Evolutionary conservation across 2,888 invertebrate genomes (phyloP).

Genomic region (Mesorhabditis spiculigera): DNA sequence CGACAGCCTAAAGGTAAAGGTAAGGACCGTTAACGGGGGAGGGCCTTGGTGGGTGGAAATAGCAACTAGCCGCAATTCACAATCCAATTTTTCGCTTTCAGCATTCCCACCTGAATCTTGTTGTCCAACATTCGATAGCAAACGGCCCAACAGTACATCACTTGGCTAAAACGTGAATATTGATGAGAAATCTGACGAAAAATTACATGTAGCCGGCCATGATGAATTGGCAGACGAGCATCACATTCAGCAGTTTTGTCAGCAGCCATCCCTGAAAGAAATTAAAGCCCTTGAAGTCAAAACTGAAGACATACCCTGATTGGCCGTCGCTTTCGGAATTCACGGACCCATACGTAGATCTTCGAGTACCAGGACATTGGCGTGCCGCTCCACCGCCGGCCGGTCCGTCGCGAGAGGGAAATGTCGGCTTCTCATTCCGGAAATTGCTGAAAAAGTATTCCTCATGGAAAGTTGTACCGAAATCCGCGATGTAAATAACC

Average conservation of each 20-base stretch:
- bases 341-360: constrained; percentile 43
- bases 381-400: neutral
- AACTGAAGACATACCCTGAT: neutral
- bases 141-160: neutral
- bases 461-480: too few species aligned
- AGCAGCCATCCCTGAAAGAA: constrained; percentile 21
- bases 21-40: neutral
- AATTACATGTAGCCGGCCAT: neutral
- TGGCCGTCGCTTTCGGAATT: constrained; percentile 26
- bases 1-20: constrained; percentile 13
- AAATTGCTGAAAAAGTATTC: too few species aligned
- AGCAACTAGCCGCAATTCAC: too few species aligned
- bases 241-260: constrained; percentile 23
- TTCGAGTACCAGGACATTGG: constrained; percentile 50
- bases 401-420: too few species aligned
- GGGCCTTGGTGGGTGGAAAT: too few species aligned
- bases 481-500: too few species aligned
- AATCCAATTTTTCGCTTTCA: too few species aligned
- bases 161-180: neutral
- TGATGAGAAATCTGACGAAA: neutral
- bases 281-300: neutral
- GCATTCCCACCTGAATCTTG: neutral
- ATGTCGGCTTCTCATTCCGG: too few species aligned
- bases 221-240: constrained; percentile 22
- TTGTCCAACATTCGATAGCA: neutral